Conservation (phyloP, 2,888 invertebrate genomes). For the Lasius fuliginosus region DNA sequence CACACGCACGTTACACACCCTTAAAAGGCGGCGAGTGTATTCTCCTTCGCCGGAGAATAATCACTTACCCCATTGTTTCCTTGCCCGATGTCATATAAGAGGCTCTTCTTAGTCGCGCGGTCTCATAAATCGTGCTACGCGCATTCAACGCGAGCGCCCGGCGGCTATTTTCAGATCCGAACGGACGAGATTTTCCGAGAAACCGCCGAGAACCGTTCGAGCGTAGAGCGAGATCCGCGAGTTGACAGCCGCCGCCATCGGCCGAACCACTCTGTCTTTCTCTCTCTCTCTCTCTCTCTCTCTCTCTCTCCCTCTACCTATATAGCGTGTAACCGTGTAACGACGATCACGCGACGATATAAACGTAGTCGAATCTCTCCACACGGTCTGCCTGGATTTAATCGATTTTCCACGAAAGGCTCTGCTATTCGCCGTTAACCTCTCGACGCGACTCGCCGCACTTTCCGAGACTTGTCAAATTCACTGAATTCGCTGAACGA, state of each 20-base stretch:
- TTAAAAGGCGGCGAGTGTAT: conserved; percentile 83
- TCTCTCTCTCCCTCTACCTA: conserved; percentile 52
- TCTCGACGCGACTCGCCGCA: conserved; percentile 14
- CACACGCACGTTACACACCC: conserved; percentile 70
- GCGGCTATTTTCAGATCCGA: conserved; percentile 44
- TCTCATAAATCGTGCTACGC: conserved; percentile 76
- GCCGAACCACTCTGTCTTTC: conserved; percentile 57
- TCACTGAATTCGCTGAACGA: conserved; percentile 34
- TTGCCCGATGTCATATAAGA: conserved; percentile 92
- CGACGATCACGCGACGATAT: conserved; percentile 79
- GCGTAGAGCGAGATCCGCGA: conserved; percentile 75
- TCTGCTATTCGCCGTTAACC: conserved; percentile 61
- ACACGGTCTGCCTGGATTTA: conserved; percentile 78
- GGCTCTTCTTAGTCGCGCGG: conserved; percentile 75
- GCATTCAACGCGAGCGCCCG: conserved; percentile 61
- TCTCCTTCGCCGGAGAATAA: conserved; percentile 76
- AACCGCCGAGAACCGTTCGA: conserved; percentile 59
- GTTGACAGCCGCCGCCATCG: conserved; percentile 84
- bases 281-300: not conserved
- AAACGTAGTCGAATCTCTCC: conserved; percentile 77
- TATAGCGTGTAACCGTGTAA: conserved; percentile 70
- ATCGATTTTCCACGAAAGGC: conserved; percentile 80
- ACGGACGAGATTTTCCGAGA: conserved; percentile 36
- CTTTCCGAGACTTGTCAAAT: conserved; percentile 33
- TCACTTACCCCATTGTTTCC: conserved; percentile 93